These are phyloP conservation scores for Endotricha flammealis DNA, from an alignment of 2,888 invertebrate species.

Conservation along the genomic window DNA sequence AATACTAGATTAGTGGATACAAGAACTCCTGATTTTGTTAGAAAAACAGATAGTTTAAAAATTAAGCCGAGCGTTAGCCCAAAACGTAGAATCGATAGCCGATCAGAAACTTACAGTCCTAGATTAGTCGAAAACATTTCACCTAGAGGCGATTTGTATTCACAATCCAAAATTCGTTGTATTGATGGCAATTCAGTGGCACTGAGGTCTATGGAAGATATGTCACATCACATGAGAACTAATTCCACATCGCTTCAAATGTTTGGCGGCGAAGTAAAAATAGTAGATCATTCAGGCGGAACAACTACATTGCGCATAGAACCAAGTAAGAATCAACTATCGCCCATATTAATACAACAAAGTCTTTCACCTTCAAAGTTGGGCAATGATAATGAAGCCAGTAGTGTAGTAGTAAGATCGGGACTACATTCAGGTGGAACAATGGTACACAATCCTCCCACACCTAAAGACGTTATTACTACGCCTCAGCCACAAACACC, in stretches of 20 bases:
- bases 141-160: constrained; percentile 59
- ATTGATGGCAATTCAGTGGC: constrained; percentile 66
- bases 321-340: constrained; percentile 77
- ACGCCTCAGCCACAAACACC: constrained; percentile 70
- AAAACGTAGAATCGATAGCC: constrained; percentile 59
- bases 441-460: constrained; percentile 81
- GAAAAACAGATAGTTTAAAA: constrained; percentile 55
- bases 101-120: constrained; percentile 60
- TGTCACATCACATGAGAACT: constrained; percentile 77
- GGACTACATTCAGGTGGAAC: constrained; percentile 91
- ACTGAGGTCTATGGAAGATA: constrained; percentile 76
- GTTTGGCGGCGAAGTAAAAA: constrained; percentile 89
- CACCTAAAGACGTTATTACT: constrained; percentile 61
- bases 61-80: constrained; percentile 55
- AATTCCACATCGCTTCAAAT: constrained; percentile 79
- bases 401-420: constrained; percentile 87
- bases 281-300: constrained; percentile 82
- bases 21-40: constrained; percentile 60
- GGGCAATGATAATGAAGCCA: constrained; percentile 70
- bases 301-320: constrained; percentile 84
- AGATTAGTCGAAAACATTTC: constrained; percentile 60
- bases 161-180: constrained; percentile 71
- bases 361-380: constrained; percentile 68
- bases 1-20: constrained; percentile 88
- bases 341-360: constrained; percentile 76